Conservation (phyloP, 2,888 invertebrate species). For the Phengaris alcon region DNA sequence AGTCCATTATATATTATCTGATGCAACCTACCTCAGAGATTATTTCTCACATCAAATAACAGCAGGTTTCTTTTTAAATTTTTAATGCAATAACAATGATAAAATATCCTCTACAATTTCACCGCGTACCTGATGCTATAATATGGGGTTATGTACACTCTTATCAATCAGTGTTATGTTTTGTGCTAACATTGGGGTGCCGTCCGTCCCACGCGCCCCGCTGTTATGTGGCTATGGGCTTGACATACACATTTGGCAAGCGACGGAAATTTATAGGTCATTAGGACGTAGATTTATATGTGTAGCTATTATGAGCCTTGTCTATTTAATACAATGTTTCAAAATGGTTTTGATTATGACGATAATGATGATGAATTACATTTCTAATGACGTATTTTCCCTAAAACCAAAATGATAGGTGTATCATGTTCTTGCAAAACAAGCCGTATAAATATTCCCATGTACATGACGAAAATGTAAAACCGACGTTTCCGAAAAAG, state of each 20-base stretch:
- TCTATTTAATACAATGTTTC: not conserved
- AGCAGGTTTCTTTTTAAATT: no score
- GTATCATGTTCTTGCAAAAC: no score
- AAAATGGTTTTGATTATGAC: not conserved
- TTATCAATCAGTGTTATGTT: constrained; percentile 24
- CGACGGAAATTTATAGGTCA: not conserved
- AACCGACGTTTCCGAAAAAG: not conserved
- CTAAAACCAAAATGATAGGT: no score
- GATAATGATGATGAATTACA: constrained; percentile 3
- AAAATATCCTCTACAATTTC: not conserved
- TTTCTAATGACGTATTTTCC: not conserved
- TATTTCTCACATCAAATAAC: no score
- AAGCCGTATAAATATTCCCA: not conserved
- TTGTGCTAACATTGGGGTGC: constrained; percentile 25
- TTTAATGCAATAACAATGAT: not conserved
- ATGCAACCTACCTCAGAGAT: no score
- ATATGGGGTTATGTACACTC: not conserved
- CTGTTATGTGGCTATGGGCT: constrained; percentile 17
- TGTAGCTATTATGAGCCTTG: not conserved
- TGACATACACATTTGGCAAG: constrained; percentile 28
- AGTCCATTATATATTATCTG: no score
- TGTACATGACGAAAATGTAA: not conserved
- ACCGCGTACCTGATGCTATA: not conserved
- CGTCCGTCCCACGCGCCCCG: constrained; percentile 15
- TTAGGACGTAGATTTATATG: constrained; percentile 15